A percentile compares a stretch with the other conserved stretches of the same genome.
These are phyloP conservation scores for Drepana arcuata DNA, from an alignment of 1,140 invertebrate species.

Conservation along the genomic window DNA sequence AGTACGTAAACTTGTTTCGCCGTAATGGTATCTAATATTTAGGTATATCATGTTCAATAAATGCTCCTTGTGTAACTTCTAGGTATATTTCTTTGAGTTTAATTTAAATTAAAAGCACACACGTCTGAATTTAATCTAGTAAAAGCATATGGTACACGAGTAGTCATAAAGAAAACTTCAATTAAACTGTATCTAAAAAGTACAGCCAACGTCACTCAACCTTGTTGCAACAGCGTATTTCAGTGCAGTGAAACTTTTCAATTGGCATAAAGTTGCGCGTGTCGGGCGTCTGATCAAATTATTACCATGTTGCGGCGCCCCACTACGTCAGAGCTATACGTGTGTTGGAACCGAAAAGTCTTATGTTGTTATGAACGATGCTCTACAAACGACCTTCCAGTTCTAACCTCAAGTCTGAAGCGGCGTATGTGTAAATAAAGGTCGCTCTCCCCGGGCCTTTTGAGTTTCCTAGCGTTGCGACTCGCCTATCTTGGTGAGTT, in stretches of 20 bases:
- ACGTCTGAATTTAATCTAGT: not conserved
- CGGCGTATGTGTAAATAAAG: conserved; percentile 2
- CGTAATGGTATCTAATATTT: not conserved
- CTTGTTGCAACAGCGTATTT: conserved; percentile 50
- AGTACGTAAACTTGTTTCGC: not conserved
- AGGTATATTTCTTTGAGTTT: not conserved
- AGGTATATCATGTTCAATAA: not conserved
- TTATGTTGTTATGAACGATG: not conserved
- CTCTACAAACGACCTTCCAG: not conserved
- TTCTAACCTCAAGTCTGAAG: not conserved
- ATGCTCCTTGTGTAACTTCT: not conserved
- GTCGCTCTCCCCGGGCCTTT: conserved; percentile 14
- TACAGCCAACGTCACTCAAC: conserved; percentile 33
- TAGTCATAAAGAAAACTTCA: conserved; percentile 7
- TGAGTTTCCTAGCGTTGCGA: conserved; percentile 18
- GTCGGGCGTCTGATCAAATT: conserved; percentile 62
- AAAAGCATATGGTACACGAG: not conserved
- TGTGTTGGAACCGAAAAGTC: not conserved
- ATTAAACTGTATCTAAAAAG: conserved; percentile 18
- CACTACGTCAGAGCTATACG: conserved; percentile 32
- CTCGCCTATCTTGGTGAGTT: conserved; percentile 34
- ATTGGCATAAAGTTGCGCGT: conserved; percentile 61
- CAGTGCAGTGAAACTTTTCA: conserved; percentile 58
- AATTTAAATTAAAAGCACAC: not conserved
- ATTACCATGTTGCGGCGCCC: conserved; percentile 57